Percentiles rank a stretch among this genome's conserved stretches.
Evolutionary conservation across 1,140 invertebrate species (phyloP).

Genomic region (Drosophila ironensis): DNA sequence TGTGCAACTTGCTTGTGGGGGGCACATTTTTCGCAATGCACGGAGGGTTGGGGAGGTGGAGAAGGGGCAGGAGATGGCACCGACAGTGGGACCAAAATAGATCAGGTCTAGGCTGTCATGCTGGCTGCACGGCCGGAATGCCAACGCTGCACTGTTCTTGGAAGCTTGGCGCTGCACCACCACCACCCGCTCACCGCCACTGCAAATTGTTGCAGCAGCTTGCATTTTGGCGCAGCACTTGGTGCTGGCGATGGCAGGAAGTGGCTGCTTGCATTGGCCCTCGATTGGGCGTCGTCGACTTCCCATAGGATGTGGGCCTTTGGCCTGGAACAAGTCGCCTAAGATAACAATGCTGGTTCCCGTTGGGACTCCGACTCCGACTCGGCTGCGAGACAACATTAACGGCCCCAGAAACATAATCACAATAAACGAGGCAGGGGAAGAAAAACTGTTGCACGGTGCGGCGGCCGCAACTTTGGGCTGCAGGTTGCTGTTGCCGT

Average conservation of each 20-base stretch:
- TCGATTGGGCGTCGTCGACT: slow-evolving; percentile 67
- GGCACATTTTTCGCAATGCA: slow-evolving; percentile 57
- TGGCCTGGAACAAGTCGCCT: slow-evolving; percentile 8
- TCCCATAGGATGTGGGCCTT: too few relatives aligned
- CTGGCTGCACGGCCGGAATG: slow-evolving; percentile 74
- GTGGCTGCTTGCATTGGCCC: slow-evolving; percentile 55
- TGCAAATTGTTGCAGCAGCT: slow-evolving; percentile 51
- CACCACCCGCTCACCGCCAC: background rate
- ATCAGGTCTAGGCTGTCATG: slow-evolving; percentile 80
- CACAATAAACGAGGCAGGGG: slow-evolving; percentile 9
- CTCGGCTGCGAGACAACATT: slow-evolving; percentile 52
- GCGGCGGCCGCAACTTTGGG: background rate
- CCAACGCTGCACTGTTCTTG: slow-evolving; percentile 53
- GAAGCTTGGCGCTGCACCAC: slow-evolving; percentile 15
- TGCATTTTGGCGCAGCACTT: slow-evolving; percentile 39
- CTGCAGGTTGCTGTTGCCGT: slow-evolving; percentile 36
- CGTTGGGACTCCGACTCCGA: too few relatives aligned
- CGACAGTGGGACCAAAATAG: slow-evolving; percentile 65
- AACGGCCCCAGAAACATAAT: slow-evolving; percentile 40
- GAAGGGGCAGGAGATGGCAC: slow-evolving; percentile 2
- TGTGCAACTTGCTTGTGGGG: slow-evolving; percentile 22
- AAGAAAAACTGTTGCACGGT: slow-evolving; percentile 35
- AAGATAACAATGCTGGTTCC: slow-evolving; percentile 56
- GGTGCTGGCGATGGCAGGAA: slow-evolving; percentile 51
- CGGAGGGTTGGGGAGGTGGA: background rate